phyloP scores from a whole-genome alignment of 2,113 vertebrate genomes.

The Gyps fulvus region DNA sequence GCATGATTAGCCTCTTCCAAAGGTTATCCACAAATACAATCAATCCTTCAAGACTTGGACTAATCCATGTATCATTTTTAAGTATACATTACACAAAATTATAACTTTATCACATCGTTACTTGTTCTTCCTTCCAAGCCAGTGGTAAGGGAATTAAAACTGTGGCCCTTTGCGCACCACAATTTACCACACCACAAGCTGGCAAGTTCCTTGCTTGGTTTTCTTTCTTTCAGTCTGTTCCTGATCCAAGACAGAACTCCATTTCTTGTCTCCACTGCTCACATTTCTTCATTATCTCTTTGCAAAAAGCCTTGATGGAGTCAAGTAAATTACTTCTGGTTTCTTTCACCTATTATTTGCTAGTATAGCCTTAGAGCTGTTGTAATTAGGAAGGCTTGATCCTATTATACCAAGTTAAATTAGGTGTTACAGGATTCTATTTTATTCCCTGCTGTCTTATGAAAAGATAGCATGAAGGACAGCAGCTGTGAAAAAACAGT shows the following conservation, averaged over 20 bases:
- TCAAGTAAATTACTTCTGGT: conserved; percentile 7
- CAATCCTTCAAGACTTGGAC: neutral
- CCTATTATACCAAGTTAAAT: conserved; percentile 19
- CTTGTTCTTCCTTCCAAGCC: neutral
- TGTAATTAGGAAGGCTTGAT: conserved; percentile 5
- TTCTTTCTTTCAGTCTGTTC: neutral
- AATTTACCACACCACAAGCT: neutral
- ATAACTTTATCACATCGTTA: neutral
- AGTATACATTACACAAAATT: neutral
- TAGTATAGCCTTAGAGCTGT: neutral
- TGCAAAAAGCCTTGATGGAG: neutral
- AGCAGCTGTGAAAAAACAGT: neutral
- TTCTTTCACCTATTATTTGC: conserved; percentile 24
- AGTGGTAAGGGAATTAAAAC: neutral
- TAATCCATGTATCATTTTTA: neutral
- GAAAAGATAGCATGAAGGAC: neutral
- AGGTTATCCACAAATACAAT: neutral
- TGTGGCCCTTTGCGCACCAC: neutral
- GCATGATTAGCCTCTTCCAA: neutral
- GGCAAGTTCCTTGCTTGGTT: neutral
- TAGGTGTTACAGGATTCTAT: neutral
- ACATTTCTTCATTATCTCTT: neutral
- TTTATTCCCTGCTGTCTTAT: conserved; percentile 17
- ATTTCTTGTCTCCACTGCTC: neutral
- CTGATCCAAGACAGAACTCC: neutral